Percentiles rank a stretch among this genome's conserved stretches.
Conservation (phyloP, 2,888 invertebrate genomes). For the Stomorhina lunata region DNA sequence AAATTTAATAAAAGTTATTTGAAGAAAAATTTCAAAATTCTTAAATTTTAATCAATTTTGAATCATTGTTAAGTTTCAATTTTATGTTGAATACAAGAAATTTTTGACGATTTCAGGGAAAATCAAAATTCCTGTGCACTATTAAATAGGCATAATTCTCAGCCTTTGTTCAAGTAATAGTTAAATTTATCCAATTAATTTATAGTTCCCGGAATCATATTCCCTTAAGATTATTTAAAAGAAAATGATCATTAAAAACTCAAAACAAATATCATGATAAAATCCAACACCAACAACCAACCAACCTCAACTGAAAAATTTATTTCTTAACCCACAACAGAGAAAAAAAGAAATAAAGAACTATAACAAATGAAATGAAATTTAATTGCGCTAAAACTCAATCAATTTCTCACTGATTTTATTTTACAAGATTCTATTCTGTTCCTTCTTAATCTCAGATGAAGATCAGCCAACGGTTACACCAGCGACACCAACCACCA, state of each 20-base stretch:
- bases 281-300: slow-evolving; percentile 2
- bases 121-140: slow-evolving; percentile 23
- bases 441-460: slow-evolving; percentile 52
- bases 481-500: slow-evolving; percentile 43
- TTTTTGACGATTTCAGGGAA: slow-evolving; percentile 16
- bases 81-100: not conserved
- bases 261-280: not conserved
- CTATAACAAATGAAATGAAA: slow-evolving; percentile 68
- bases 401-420: slow-evolving; percentile 70
- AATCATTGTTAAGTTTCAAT: not conserved
- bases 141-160: not conserved
- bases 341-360: slow-evolving; percentile 8
- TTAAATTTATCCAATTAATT: slow-evolving; percentile 43
- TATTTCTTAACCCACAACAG: not conserved
- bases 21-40: too few species aligned
- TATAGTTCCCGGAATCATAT: slow-evolving; percentile 63
- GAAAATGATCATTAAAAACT: slow-evolving; percentile 34
- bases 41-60: not conserved
- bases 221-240: slow-evolving; percentile 11
- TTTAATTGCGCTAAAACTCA: slow-evolving; percentile 72
- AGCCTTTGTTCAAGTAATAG: slow-evolving; percentile 7
- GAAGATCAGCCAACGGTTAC: slow-evolving; percentile 53
- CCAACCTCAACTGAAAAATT: not conserved
- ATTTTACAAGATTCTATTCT: slow-evolving; percentile 52
- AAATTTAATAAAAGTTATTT: too few species aligned